Evolutionary conservation across 2,888 invertebrate species (phyloP).

Genomic region (Ariolimax columbianus): DNA sequence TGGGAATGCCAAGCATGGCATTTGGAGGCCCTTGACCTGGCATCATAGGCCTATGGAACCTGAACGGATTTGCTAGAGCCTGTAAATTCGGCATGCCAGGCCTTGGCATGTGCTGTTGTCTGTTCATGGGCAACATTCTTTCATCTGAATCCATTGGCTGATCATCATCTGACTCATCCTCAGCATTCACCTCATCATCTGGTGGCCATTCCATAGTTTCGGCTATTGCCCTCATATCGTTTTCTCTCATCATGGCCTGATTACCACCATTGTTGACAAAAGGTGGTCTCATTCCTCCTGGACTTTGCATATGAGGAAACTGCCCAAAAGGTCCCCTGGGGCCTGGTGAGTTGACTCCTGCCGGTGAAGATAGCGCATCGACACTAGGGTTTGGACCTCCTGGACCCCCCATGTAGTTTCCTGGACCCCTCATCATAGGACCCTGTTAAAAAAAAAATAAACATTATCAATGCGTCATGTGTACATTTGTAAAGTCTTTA

Average conservation of each 20-base stretch:
- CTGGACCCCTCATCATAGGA: constrained; percentile 44
- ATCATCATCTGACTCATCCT: constrained; percentile 50
- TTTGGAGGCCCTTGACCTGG: constrained; percentile 32
- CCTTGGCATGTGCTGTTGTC: constrained; percentile 18
- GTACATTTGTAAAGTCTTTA: not conserved
- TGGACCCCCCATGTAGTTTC: constrained; percentile 26
- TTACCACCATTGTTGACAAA: constrained; percentile 33
- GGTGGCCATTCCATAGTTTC: constrained; percentile 57
- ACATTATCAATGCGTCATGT: not conserved
- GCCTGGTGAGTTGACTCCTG: constrained; percentile 31
- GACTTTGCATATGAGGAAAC: constrained; percentile 32
- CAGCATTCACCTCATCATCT: constrained; percentile 52
- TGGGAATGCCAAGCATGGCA: constrained; percentile 36
- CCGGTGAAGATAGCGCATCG: constrained; percentile 16
- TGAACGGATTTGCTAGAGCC: constrained; percentile 29
- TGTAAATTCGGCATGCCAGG: constrained; percentile 27
- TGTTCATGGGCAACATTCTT: constrained; percentile 25
- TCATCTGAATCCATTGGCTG: constrained; percentile 49
- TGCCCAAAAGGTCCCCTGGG: constrained; percentile 36
- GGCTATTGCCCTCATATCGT: constrained; percentile 48
- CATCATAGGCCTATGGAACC: constrained; percentile 26
- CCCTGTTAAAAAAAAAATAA: constrained; percentile 29
- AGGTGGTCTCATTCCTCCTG: constrained; percentile 43
- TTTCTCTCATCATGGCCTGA: constrained; percentile 36
- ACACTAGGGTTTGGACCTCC: constrained; percentile 26